phyloP scores from a whole-genome alignment of 37 sponge, comb jelly and placozoan genomes.

The Chondrosia reniformis region DNA sequence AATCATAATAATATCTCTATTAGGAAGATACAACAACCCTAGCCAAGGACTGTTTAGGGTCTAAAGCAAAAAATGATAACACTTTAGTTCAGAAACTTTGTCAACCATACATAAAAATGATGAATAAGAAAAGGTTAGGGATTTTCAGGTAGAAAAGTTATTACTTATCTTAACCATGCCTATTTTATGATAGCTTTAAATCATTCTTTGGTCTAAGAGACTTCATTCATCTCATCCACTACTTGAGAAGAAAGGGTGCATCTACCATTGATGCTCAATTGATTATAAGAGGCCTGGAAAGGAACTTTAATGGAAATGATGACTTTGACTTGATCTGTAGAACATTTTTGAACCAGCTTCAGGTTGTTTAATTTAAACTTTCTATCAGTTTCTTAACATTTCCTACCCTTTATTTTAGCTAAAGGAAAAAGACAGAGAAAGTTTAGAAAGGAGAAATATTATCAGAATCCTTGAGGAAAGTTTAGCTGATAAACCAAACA shows the following conservation, averaged over 20 bases:
- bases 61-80: not conserved
- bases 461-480: conserved; percentile 54
- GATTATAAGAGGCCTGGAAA: conserved; percentile 79
- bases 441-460: conserved; percentile 50
- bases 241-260: conserved; percentile 32
- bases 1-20: too few relatives aligned
- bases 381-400: too few relatives aligned
- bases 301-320: conserved; percentile 85
- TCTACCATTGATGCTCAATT: conserved; percentile 44
- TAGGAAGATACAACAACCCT: conserved; percentile 33
- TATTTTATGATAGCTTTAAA: conserved; percentile 16
- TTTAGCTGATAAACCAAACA: conserved; percentile 45
- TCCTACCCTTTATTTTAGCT: too few relatives aligned
- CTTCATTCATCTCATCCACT: conserved; percentile 62
- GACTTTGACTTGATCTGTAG: conserved; percentile 48
- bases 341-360: conserved; percentile 27
- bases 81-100: conserved; percentile 9
- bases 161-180: not conserved
- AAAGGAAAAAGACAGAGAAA: too few relatives aligned
- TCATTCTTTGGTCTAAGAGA: conserved; percentile 65
- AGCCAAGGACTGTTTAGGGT: conserved; percentile 29
- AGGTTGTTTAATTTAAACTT: too few relatives aligned
- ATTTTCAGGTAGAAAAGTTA: too few relatives aligned
- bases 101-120: not conserved
- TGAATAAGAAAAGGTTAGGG: not conserved